These are phyloP conservation scores for Gnathonemus echidnorhynchus DNA, from an alignment of 2,113 vertebrate species.

Conservation along the genomic window DNA sequence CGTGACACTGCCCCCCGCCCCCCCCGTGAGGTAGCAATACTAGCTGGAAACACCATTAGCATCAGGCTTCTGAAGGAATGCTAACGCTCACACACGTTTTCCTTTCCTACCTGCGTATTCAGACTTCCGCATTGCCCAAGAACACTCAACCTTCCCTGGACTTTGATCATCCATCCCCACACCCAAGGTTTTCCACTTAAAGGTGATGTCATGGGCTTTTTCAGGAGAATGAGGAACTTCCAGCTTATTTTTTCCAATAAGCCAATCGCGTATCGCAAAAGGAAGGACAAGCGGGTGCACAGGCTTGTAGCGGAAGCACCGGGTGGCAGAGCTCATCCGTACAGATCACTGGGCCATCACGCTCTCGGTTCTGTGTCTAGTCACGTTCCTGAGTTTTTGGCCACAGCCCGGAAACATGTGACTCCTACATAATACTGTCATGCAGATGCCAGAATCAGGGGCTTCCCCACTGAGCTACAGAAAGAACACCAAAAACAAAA, in stretches of 20 bases:
- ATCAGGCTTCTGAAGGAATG: background rate
- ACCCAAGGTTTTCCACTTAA: background rate
- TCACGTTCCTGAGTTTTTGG: background rate
- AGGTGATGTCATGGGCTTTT: background rate
- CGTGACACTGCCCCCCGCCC: background rate
- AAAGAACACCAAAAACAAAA: background rate
- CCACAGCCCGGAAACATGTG: background rate
- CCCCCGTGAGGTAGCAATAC: background rate
- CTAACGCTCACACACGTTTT: background rate
- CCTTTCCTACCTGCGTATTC: background rate
- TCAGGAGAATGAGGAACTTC: background rate
- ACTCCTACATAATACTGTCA: background rate
- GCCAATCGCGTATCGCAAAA: background rate
- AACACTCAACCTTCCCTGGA: background rate
- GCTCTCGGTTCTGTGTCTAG: too few relatives aligned
- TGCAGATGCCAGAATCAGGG: background rate
- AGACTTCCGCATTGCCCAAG: background rate
- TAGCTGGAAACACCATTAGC: background rate
- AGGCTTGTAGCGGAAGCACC: background rate
- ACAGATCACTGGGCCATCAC: background rate
- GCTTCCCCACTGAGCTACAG: background rate
- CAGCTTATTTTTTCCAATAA: background rate
- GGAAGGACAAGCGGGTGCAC: background rate
- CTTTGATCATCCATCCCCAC: background rate
- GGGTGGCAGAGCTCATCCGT: too few relatives aligned